Percentiles rank a stretch among this genome's conserved stretches.
These are phyloP conservation scores for Notothenia rossii DNA, from an alignment of 2,113 vertebrate species.

Conservation along the genomic window DNA sequence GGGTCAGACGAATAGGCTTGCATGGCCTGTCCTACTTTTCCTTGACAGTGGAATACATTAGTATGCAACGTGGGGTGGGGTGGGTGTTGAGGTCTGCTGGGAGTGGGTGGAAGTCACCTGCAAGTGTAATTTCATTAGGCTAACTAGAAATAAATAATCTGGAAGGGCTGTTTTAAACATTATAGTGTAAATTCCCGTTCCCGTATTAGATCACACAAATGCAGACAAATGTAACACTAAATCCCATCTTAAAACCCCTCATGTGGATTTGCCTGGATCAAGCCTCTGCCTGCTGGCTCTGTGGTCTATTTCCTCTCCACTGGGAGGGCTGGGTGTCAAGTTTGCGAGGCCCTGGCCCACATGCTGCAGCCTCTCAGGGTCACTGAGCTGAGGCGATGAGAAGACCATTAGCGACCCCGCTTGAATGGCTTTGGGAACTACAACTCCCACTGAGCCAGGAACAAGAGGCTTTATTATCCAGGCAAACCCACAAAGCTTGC, in stretches of 20 bases:
- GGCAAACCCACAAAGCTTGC: constrained; percentile 36
- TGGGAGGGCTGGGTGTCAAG: constrained; percentile 47
- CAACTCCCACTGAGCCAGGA: constrained; percentile 46
- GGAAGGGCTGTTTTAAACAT: not conserved
- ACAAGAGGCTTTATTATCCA: constrained; percentile 56
- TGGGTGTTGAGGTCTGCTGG: not conserved
- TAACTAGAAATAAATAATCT: not conserved
- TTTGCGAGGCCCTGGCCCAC: constrained; percentile 41
- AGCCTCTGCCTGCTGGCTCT: constrained; percentile 3
- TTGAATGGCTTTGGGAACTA: constrained; percentile 67
- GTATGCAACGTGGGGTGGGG: constrained; percentile 15
- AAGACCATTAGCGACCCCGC: constrained; percentile 81
- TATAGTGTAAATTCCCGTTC: not conserved
- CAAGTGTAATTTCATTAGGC: constrained; percentile 18
- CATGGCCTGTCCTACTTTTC: constrained; percentile 58
- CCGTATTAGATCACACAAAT: not conserved
- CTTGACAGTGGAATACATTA: constrained; percentile 46
- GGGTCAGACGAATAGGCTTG: constrained; percentile 52
- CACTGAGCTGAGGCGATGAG: constrained; percentile 51
- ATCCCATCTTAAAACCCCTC: not conserved
- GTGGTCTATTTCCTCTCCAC: constrained; percentile 9
- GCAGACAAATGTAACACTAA: constrained; percentile 17
- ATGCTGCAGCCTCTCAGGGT: constrained; percentile 42
- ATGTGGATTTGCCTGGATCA: not conserved
- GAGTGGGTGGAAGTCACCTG: constrained; percentile 5